These are phyloP conservation scores for Atopsyche davidsoni DNA, from an alignment of 1,140 invertebrate species.

Conservation along the genomic window DNA sequence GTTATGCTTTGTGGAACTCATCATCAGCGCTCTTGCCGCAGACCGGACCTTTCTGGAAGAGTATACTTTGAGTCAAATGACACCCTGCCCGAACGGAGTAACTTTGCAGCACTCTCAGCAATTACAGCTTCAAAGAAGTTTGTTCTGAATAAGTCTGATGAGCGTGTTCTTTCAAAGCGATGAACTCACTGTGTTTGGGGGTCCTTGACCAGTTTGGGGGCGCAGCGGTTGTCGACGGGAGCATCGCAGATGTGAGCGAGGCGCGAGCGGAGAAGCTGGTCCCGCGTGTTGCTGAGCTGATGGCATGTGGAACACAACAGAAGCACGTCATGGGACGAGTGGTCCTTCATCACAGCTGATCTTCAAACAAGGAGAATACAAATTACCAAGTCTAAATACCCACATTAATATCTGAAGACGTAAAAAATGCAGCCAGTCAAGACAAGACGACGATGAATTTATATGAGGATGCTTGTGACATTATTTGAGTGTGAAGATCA, in stretches of 20 bases:
- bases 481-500: no score
- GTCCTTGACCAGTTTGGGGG: constrained; percentile 36
- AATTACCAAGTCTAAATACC: no score
- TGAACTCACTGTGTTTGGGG: constrained; percentile 25
- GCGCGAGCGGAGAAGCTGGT: constrained; percentile 55
- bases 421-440: no score
- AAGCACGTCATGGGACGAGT: constrained; percentile 77
- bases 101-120: not conserved
- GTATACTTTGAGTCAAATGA: no score
- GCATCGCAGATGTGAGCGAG: constrained; percentile 60
- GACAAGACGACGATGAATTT: no score
- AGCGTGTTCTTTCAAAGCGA: not conserved
- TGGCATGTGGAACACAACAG: constrained; percentile 72
- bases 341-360: constrained; percentile 72
- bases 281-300: constrained; percentile 62
- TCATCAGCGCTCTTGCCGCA: constrained; percentile 59
- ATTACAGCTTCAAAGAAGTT: not conserved
- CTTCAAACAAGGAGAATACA: constrained; percentile 29
- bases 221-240: constrained; percentile 42
- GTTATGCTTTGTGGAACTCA: constrained; percentile 37
- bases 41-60: constrained; percentile 56
- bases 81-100: not conserved
- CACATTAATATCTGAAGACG: no score
- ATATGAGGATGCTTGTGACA: no score
- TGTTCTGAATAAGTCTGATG: not conserved